Conservation (phyloP, 2,113 vertebrate genomes). For the Gymnogyps californianus region DNA sequence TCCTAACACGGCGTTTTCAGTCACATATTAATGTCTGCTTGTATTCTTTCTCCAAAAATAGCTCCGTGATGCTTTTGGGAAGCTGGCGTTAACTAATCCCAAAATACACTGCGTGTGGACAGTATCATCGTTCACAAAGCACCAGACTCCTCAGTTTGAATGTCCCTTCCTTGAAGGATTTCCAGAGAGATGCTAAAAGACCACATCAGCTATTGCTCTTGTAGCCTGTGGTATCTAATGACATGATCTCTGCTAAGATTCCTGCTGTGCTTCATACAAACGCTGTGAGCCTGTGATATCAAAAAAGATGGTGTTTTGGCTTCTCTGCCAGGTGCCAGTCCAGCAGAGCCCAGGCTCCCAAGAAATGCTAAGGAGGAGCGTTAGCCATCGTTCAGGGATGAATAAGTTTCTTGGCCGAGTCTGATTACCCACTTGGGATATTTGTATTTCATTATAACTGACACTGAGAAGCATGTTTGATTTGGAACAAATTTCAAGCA, state of each 20-base stretch:
- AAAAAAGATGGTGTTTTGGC: not conserved
- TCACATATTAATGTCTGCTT: not conserved
- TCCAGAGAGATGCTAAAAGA: not conserved
- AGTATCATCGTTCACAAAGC: not conserved
- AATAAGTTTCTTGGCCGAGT: not conserved
- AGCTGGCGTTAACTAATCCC: not conserved
- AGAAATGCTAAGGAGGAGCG: not conserved
- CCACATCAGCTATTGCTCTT: not conserved
- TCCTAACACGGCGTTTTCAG: not conserved
- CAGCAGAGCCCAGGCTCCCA: not conserved
- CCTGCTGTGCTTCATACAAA: not conserved
- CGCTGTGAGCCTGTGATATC: not conserved
- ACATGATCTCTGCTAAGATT: not conserved
- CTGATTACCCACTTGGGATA: not conserved
- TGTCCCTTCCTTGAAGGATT: not conserved
- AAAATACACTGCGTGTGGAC: not conserved
- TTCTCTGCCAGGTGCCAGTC: not conserved
- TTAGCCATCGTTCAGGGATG: not conserved
- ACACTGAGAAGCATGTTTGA: constrained; percentile 17
- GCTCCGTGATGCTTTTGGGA: not conserved
- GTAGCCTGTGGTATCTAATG: not conserved
- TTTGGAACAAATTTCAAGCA: constrained; percentile 55
- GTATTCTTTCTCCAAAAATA: not conserved
- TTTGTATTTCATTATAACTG: constrained; percentile 30
- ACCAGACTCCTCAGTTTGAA: not conserved